Conservation (phyloP, 2,113 vertebrate species). For the Salvelinus fontinalis region DNA sequence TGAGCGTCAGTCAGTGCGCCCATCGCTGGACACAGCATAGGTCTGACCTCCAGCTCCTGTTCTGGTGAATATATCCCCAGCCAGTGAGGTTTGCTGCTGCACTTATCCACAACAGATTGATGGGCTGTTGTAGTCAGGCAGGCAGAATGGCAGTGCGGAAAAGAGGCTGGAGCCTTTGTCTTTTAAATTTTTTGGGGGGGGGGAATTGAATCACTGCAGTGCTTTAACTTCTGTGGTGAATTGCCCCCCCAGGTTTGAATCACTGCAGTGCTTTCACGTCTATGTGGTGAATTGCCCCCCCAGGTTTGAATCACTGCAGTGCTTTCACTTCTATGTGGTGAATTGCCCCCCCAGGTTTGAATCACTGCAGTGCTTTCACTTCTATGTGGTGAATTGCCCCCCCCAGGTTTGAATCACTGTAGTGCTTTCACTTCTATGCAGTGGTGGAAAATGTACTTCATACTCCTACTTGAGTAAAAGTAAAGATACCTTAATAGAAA, state of each 20-base stretch:
- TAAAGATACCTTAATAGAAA: no score
- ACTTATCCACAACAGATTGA: slow-evolving; percentile 1
- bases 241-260: neutral
- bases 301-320: no score
- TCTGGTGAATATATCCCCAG: slow-evolving; percentile 11
- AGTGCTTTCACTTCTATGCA: no score
- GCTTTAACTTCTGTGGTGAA: neutral
- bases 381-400: neutral
- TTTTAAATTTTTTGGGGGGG: no score
- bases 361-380: no score
- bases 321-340: neutral
- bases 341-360: slow-evolving; percentile 7
- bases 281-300: no score
- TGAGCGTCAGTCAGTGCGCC: neutral
- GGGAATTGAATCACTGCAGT: no score
- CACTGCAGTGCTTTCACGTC: no score
- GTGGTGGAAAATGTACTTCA: no score
- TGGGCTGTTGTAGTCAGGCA: slow-evolving; percentile 29
- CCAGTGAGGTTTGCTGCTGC: slow-evolving; percentile 51
- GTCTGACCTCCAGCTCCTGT: neutral
- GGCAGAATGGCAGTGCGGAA: slow-evolving; percentile 23
- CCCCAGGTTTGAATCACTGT: no score
- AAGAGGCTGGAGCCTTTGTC: neutral
- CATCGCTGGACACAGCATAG: slow-evolving; percentile 17
- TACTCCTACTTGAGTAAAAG: no score